These are phyloP conservation scores for Helostoma temminkii DNA, from an alignment of 2,797 vertebrate species.

Conservation along the genomic window DNA sequence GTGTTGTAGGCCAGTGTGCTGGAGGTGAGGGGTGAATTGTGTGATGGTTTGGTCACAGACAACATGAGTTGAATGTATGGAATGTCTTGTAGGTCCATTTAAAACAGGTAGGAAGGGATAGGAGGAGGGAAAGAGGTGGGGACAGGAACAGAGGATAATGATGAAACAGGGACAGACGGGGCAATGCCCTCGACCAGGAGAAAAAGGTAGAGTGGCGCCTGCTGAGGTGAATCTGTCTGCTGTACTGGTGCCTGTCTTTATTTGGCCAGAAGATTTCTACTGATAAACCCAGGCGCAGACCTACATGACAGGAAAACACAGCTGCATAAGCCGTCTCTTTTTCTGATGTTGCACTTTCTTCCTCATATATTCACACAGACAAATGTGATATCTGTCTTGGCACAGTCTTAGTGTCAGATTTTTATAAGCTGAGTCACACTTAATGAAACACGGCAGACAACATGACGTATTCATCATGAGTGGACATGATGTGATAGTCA, in stretches of 20 bases:
- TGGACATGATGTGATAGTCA: conserved; percentile 26
- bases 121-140: neutral
- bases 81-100: conserved; percentile 16
- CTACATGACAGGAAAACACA: conserved; percentile 20
- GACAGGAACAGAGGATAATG: conserved; percentile 34
- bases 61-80: neutral
- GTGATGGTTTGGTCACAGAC: neutral
- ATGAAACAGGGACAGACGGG: conserved; percentile 59
- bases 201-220: conserved; percentile 77
- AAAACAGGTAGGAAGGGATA: conserved; percentile 18
- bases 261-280: conserved; percentile 82
- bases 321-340: neutral
- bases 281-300: conserved; percentile 71
- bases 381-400: neutral
- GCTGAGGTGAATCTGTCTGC: conserved; percentile 75
- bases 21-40: neutral
- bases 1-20: neutral
- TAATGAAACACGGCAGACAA: conserved; percentile 21
- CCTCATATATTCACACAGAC: neutral
- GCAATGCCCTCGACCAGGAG: conserved; percentile 70
- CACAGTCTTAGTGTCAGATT: too few relatives aligned
- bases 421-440: conserved; percentile 28
- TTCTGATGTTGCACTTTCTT: neutral
- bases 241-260: conserved; percentile 82
- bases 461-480: conserved; percentile 12